phyloP scores from a whole-genome alignment of 1,140 invertebrate species.

The Watersipora subatra region DNA sequence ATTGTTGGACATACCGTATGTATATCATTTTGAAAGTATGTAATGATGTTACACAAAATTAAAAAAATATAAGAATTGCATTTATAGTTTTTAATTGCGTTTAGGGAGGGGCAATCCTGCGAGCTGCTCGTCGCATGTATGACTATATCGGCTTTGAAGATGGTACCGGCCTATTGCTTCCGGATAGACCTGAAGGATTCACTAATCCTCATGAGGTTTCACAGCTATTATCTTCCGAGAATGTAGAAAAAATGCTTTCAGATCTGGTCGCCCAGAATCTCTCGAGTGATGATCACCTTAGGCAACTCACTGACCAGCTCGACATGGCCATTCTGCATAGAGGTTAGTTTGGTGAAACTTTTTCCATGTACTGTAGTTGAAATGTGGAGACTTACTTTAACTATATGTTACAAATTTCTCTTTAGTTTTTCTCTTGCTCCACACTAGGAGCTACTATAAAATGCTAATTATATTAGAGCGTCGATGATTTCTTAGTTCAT shows the following conservation, averaged over 20 bases:
- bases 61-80: no score
- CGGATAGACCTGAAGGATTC: conserved; percentile 17
- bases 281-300: conserved; percentile 33
- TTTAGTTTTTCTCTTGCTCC: no score
- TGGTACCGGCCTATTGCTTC: conserved; percentile 40
- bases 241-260: conserved; percentile 24
- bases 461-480: no score
- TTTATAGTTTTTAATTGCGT: no score
- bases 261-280: conserved; percentile 6
- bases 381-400: no score
- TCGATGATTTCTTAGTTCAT: no score
- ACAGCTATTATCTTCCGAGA: conserved; percentile 24
- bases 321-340: conserved; percentile 21
- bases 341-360: background rate
- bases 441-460: no score
- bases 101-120: conserved; percentile 57
- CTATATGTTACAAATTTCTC: no score
- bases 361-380: no score
- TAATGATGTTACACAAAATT: no score
- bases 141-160: conserved; percentile 51
- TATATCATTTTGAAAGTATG: no score
- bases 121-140: conserved; percentile 59
- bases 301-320: conserved; percentile 35
- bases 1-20: no score
- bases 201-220: conserved; percentile 29